These are phyloP conservation scores for Lepilemur septentrionalis DNA, from an alignment of 2,797 vertebrate genomes.

Conservation along the genomic window DNA sequence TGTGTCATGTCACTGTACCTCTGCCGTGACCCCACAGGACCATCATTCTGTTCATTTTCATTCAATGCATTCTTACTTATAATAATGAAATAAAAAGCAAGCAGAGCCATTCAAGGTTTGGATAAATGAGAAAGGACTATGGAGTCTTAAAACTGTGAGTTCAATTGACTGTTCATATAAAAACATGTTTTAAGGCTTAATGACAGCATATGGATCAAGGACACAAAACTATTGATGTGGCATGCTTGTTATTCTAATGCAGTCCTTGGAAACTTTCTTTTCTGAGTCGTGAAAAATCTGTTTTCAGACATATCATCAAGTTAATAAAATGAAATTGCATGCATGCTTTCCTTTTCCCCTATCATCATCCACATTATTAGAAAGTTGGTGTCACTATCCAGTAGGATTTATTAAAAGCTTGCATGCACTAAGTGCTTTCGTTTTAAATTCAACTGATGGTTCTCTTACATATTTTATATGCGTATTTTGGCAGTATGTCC, in stretches of 20 bases:
- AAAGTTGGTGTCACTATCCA: slow-evolving; percentile 70
- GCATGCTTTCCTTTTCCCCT: slow-evolving; percentile 36
- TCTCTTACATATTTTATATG: slow-evolving; percentile 66
- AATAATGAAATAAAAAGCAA: slow-evolving; percentile 56
- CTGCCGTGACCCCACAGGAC: background rate
- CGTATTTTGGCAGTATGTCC: slow-evolving; percentile 63
- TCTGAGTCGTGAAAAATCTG: slow-evolving; percentile 57
- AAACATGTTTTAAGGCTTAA: slow-evolving; percentile 33
- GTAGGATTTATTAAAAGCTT: slow-evolving; percentile 75
- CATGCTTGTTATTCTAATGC: slow-evolving; percentile 47
- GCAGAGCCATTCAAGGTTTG: background rate
- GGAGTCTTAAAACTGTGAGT: slow-evolving; percentile 32
- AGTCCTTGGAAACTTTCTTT: slow-evolving; percentile 64
- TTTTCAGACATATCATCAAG: slow-evolving; percentile 64
- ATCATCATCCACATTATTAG: slow-evolving; percentile 65
- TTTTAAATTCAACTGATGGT: slow-evolving; percentile 67
- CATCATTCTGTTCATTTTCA: slow-evolving; percentile 26
- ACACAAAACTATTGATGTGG: slow-evolving; percentile 5
- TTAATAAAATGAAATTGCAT: slow-evolving; percentile 76
- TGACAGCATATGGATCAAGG: slow-evolving; percentile 38
- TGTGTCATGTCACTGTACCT: background rate
- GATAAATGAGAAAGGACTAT: slow-evolving; percentile 40
- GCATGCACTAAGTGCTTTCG: slow-evolving; percentile 63
- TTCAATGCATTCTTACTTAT: background rate
- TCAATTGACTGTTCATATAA: slow-evolving; percentile 22